Conservation (phyloP, 2,797 vertebrate genomes). For the Urosaurus nigricauda region DNA sequence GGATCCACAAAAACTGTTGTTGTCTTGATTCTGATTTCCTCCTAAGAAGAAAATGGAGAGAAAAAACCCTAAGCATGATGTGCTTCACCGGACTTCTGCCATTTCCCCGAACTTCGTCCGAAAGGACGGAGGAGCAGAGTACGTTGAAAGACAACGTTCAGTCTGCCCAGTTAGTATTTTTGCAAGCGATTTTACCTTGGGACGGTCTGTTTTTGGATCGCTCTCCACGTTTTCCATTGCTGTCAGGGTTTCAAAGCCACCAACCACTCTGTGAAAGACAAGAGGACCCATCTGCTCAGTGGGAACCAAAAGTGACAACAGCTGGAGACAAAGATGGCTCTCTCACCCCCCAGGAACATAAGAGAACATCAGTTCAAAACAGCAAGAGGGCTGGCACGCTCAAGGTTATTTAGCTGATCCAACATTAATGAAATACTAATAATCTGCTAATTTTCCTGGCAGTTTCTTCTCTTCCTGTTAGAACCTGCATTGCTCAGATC, state of each 20-base stretch:
- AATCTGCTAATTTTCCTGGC: too few relatives aligned
- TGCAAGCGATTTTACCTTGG: conserved; percentile 84
- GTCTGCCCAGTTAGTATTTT: not conserved
- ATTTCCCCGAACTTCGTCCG: not conserved
- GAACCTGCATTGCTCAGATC: not conserved
- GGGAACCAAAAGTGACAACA: too few relatives aligned
- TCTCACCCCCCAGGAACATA: too few relatives aligned
- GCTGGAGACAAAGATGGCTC: too few relatives aligned
- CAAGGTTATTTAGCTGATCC: too few relatives aligned
- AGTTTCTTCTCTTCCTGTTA: too few relatives aligned
- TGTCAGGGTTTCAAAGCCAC: conserved; percentile 93
- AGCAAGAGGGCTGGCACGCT: too few relatives aligned
- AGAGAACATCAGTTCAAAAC: too few relatives aligned
- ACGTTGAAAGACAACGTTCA: accelerated
- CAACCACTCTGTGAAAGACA: conserved; percentile 88
- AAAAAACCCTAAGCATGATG: not conserved
- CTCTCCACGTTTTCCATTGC: conserved; percentile 98
- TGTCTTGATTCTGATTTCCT: conserved; percentile 88
- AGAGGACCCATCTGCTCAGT: not conserved
- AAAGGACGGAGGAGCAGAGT: not conserved
- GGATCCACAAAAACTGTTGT: conserved; percentile 94
- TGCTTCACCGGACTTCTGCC: not conserved
- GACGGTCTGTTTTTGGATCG: conserved; percentile 93
- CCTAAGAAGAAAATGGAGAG: conserved; percentile 75
- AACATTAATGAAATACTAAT: too few relatives aligned